Evolutionary conservation across 2,797 vertebrate genomes (phyloP).

Genomic region (Peromyscus melanophrys): DNA sequence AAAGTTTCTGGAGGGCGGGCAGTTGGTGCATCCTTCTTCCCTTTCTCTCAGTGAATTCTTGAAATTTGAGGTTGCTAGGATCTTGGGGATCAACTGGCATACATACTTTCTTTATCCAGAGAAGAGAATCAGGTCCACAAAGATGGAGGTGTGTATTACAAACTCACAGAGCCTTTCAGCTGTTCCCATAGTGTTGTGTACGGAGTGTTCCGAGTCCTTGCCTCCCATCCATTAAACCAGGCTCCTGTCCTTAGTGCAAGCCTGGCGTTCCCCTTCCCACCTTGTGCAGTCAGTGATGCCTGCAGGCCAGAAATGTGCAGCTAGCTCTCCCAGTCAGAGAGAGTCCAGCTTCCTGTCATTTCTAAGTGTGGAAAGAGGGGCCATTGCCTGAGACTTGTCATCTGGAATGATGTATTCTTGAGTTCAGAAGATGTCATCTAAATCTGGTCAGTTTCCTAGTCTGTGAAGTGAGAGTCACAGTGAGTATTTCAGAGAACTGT

Average conservation of each 20-base stretch:
- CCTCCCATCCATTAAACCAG: neutral
- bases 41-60: neutral
- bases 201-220: too few relatives aligned
- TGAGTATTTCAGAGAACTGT: neutral
- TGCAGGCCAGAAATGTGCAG: neutral
- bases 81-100: neutral
- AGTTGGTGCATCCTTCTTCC: neutral
- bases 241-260: neutral
- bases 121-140: neutral
- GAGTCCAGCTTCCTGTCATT: neutral
- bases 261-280: neutral
- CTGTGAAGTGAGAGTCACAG: neutral
- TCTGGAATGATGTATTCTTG: neutral
- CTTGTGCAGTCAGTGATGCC: neutral
- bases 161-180: neutral
- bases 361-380: neutral
- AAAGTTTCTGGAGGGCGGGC: neutral
- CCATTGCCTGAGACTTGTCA: neutral
- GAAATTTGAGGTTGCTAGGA: neutral
- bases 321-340: neutral
- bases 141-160: neutral
- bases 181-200: neutral
- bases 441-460: neutral
- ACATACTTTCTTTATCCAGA: neutral
- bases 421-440: neutral